These are phyloP conservation scores for Parazoanthus darwini DNA, from an alignment of 92 coral and sea anemone species.

Conservation along the genomic window DNA sequence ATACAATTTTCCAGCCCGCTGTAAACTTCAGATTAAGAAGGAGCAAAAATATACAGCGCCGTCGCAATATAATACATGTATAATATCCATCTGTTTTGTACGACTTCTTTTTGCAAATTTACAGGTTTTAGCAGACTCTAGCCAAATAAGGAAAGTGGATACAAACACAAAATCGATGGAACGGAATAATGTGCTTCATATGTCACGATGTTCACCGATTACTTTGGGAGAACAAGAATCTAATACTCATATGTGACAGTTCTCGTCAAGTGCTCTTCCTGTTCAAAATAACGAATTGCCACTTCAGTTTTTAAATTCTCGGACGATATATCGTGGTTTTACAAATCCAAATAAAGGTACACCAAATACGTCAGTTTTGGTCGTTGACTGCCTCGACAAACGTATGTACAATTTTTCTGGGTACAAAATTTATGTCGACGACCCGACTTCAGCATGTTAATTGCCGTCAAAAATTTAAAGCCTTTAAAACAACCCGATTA, in stretches of 20 bases:
- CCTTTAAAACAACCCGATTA: not conserved
- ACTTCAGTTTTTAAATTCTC: not conserved
- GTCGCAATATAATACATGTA: not conserved
- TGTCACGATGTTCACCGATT: no score
- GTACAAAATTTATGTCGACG: not conserved
- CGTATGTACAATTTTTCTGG: not conserved
- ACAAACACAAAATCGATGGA: not conserved
- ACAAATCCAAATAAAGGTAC: no score
- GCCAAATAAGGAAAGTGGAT: not conserved
- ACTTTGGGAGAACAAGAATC: no score
- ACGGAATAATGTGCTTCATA: no score
- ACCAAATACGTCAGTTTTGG: no score
- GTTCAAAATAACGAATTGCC: not conserved
- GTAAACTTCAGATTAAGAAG: no score
- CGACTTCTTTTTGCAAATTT: not conserved
- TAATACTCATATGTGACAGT: not conserved
- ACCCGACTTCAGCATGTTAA: not conserved
- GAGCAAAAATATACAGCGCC: not conserved
- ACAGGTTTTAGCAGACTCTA: not conserved
- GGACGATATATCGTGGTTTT: not conserved
- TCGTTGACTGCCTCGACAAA: not conserved
- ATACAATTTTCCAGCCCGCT: no score
- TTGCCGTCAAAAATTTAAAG: not conserved
- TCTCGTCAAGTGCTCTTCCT: not conserved
- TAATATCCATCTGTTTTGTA: not conserved